Percentiles rank a stretch among this genome's conserved stretches.
Conservation (phyloP, 2,888 invertebrate genomes). For the Monochamus alternatus region DNA sequence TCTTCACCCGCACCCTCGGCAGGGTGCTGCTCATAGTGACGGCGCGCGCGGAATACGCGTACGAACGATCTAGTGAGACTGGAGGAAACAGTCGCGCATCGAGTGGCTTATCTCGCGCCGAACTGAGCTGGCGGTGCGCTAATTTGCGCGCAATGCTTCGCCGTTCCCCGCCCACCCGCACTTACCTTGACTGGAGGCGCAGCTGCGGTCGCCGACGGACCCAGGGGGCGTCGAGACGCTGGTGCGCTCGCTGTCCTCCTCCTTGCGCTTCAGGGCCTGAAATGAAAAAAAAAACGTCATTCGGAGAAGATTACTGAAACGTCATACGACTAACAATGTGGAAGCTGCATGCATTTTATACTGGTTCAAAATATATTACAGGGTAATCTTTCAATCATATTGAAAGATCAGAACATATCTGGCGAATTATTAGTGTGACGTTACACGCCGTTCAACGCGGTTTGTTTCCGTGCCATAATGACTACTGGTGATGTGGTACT, state of each 20-base stretch:
- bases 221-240: constrained; percentile 71
- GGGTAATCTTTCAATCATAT: too few relatives aligned
- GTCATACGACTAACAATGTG: too few relatives aligned
- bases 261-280: constrained; percentile 71
- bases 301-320: too few relatives aligned
- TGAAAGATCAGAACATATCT: too few relatives aligned
- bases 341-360: too few relatives aligned
- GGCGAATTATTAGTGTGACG: too few relatives aligned
- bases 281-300: constrained; percentile 37
- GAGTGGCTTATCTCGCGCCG: background rate
- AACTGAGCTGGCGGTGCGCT: constrained; percentile 45
- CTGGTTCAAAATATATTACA: too few relatives aligned
- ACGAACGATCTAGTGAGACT: constrained; percentile 8
- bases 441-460: too few relatives aligned
- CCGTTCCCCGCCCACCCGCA: constrained; percentile 25
- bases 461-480: too few relatives aligned
- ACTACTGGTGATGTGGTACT: too few relatives aligned
- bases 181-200: constrained; percentile 71
- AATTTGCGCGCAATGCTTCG: constrained; percentile 32
- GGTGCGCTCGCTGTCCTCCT: constrained; percentile 67
- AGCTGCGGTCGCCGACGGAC: constrained; percentile 68
- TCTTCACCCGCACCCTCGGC: constrained; percentile 67
- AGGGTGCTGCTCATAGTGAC: constrained; percentile 58
- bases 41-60: background rate
- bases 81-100: constrained; percentile 29